A percentile compares a stretch with the other conserved stretches of the same genome.
Conservation (phyloP, 2,888 invertebrate genomes). For the Epicampocera succincta region DNA sequence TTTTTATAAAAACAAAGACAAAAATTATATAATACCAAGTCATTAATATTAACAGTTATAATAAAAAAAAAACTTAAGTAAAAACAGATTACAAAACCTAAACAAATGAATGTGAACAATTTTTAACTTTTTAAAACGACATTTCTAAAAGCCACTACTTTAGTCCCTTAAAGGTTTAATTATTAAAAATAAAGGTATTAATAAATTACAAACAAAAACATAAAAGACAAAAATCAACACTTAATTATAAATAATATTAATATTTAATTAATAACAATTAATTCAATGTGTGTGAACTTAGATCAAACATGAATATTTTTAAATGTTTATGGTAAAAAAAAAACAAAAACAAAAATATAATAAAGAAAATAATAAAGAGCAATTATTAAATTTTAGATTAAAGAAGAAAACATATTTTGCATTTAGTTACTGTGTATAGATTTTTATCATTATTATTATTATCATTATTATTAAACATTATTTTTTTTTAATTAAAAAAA, state of each 20-base stretch:
- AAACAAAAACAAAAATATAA: slow-evolving; percentile 60
- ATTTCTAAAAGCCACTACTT: slow-evolving; percentile 69
- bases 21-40: slow-evolving; percentile 13
- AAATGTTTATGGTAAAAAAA: slow-evolving; percentile 74
- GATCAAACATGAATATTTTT: slow-evolving; percentile 73
- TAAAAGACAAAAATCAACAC: slow-evolving; percentile 9
- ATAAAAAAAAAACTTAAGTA: slow-evolving; percentile 9
- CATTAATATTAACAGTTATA: slow-evolving; percentile 16
- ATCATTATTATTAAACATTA: slow-evolving; percentile 30
- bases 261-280: slow-evolving; percentile 57
- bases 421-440: slow-evolving; percentile 71
- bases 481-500: slow-evolving; percentile 52
- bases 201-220: slow-evolving; percentile 39
- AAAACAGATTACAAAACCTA: slow-evolving; percentile 22
- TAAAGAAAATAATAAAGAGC: slow-evolving; percentile 68
- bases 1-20: slow-evolving; percentile 26
- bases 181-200: slow-evolving; percentile 55
- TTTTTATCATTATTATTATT: slow-evolving; percentile 62
- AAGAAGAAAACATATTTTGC: slow-evolving; percentile 69
- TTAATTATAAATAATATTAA: slow-evolving; percentile 44
- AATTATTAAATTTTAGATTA: slow-evolving; percentile 72
- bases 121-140: slow-evolving; percentile 61
- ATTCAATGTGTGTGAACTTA: slow-evolving; percentile 68
- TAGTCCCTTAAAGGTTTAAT: slow-evolving; percentile 68
- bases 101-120: slow-evolving; percentile 58